phyloP scores from a whole-genome alignment of 2,888 invertebrate species.

The Pristionchus arcanus region DNA sequence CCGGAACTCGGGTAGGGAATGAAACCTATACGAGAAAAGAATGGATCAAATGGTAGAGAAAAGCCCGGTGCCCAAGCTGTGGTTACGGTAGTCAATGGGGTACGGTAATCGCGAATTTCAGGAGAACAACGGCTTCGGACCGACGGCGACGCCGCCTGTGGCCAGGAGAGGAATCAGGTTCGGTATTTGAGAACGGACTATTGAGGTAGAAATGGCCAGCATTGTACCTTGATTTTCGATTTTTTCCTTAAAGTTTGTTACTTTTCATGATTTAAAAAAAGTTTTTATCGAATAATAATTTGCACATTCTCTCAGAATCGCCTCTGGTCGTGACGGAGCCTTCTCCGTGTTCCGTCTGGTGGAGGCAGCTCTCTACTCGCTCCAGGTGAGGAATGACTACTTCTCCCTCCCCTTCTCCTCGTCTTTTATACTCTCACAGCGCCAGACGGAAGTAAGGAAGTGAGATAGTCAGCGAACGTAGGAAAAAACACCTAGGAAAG shows the following conservation, averaged over 20 bases:
- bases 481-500: too few relatives aligned
- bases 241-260: neutral
- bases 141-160: slow-evolving; percentile 57
- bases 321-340: neutral
- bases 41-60: too few relatives aligned
- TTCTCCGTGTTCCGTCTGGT: slow-evolving; percentile 42
- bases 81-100: too few relatives aligned
- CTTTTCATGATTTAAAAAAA: too few relatives aligned
- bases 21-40: too few relatives aligned
- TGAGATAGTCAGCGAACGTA: too few relatives aligned
- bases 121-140: slow-evolving; percentile 52
- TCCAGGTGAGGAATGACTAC: neutral
- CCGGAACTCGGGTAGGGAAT: too few relatives aligned
- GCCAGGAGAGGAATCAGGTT: slow-evolving; percentile 52
- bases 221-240: neutral
- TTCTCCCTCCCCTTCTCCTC: too few relatives aligned
- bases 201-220: neutral
- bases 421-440: too few relatives aligned
- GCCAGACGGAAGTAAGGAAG: too few relatives aligned
- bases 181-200: neutral
- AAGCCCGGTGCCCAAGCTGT: too few relatives aligned
- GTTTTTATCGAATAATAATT: neutral
- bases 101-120: neutral
- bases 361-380: slow-evolving; percentile 49
- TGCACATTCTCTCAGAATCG: neutral